Percentiles rank a stretch among this genome's conserved stretches.
These are phyloP conservation scores for Rhynchonycteris naso DNA, from an alignment of 2,797 vertebrate species.

Conservation along the genomic window DNA sequence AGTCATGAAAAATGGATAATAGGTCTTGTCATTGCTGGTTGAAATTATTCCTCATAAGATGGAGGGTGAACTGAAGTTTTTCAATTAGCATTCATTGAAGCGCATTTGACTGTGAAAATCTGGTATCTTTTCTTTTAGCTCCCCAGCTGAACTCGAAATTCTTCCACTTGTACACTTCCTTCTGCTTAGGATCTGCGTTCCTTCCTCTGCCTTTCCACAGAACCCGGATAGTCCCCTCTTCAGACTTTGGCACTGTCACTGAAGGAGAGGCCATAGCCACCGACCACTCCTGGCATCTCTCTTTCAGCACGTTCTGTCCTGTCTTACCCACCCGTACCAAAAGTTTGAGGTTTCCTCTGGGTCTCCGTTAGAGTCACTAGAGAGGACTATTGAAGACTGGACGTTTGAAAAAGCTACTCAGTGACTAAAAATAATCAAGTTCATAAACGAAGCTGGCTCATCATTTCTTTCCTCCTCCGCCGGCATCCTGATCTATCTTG, in stretches of 20 bases:
- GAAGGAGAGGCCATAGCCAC: background rate
- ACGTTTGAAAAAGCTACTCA: background rate
- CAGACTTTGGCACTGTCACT: background rate
- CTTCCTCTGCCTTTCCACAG: background rate
- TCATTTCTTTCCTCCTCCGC: background rate
- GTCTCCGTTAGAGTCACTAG: background rate
- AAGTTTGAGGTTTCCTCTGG: background rate
- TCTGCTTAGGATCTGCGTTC: background rate
- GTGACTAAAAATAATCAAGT: background rate
- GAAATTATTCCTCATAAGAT: background rate
- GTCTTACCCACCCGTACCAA: background rate
- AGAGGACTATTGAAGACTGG: background rate
- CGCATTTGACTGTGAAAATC: background rate
- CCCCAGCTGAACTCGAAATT: background rate
- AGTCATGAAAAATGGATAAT: background rate
- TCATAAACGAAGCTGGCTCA: background rate
- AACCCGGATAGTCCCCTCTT: background rate
- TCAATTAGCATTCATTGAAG: background rate
- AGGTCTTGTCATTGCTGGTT: background rate
- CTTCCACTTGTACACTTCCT: background rate
- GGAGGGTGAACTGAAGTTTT: background rate
- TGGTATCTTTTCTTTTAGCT: background rate
- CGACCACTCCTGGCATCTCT: accelerated
- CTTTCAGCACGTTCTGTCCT: background rate
- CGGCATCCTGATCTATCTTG: background rate